A percentile compares a stretch with the other conserved stretches of the same genome.
Evolutionary conservation across 2,113 vertebrate species (phyloP).

Genomic region (Mastomys natalensis): DNA sequence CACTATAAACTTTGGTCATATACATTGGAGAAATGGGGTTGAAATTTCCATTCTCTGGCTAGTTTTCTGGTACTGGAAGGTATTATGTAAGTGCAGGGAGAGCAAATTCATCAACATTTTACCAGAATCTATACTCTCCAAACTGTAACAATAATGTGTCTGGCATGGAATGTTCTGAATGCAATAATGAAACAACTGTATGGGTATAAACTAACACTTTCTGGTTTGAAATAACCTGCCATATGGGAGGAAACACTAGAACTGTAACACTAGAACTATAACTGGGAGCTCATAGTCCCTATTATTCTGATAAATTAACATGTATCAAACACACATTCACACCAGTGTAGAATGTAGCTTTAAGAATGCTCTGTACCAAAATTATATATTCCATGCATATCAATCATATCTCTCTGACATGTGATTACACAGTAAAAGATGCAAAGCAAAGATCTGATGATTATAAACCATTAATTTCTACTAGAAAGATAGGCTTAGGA

Average conservation of each 20-base stretch:
- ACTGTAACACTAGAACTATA: background rate
- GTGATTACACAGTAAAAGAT: background rate
- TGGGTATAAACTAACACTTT: too few species aligned
- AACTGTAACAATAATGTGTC: background rate
- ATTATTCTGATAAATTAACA: background rate
- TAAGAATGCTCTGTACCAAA: background rate
- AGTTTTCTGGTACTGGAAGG: background rate
- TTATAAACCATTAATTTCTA: background rate
- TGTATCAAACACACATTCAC: background rate
- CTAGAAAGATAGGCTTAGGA: background rate
- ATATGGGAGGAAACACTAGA: too few species aligned
- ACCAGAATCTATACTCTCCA: background rate
- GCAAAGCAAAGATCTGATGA: background rate
- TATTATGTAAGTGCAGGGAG: too few species aligned
- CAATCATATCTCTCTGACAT: background rate
- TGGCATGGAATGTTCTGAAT: background rate
- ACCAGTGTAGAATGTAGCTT: background rate
- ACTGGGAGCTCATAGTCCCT: too few species aligned
- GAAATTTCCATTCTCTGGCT: background rate
- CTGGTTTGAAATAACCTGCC: background rate
- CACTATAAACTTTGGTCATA: background rate
- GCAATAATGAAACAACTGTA: too few species aligned
- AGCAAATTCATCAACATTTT: background rate
- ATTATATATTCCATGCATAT: background rate
- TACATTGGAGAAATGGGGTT: too few species aligned